These are phyloP conservation scores for Hydroisotoma schaefferi DNA, from an alignment of 2,888 invertebrate genomes.

Conservation along the genomic window DNA sequence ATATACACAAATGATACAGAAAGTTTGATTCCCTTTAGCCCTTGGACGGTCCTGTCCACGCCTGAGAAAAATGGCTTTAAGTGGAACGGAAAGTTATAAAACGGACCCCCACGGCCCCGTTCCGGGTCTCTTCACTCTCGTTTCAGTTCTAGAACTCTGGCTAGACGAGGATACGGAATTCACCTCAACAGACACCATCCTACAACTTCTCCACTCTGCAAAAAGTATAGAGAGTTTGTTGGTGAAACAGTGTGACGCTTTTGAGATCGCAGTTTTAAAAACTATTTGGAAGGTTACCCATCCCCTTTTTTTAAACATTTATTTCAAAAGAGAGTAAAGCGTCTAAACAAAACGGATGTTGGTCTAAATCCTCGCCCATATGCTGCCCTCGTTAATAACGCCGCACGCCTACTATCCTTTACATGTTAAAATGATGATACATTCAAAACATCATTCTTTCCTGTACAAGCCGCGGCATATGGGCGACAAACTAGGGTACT, in stretches of 20 bases:
- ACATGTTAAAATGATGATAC: too few species aligned
- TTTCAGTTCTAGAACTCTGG: conserved; percentile 50
- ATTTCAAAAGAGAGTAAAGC: too few species aligned
- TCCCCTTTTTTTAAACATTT: too few species aligned
- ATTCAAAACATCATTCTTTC: too few species aligned
- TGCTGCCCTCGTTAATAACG: too few species aligned
- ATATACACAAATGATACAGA: too few species aligned
- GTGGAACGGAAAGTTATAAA: conserved; percentile 48
- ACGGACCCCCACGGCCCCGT: conserved; percentile 1
- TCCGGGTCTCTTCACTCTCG: conserved; percentile 18
- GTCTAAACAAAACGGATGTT: too few species aligned
- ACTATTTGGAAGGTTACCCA: conserved; percentile 50
- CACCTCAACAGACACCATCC: conserved; percentile 43
- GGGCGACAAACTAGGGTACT: neutral
- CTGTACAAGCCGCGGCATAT: neutral
- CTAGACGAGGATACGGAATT: conserved; percentile 47
- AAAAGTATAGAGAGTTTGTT: conserved; percentile 49
- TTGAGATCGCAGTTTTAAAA: conserved; percentile 47
- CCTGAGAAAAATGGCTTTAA: conserved; percentile 51
- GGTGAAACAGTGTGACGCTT: conserved; percentile 49
- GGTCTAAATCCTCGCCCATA: too few species aligned
- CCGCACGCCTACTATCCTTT: too few species aligned
- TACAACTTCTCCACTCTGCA: conserved; percentile 49
- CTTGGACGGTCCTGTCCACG: conserved; percentile 51
- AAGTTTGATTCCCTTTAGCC: conserved; percentile 45